Evolutionary conservation across 1,140 invertebrate species (phyloP), one percentile per base, ranked within the genome.

Genomic region (Drosophila suzukii): DNA sequence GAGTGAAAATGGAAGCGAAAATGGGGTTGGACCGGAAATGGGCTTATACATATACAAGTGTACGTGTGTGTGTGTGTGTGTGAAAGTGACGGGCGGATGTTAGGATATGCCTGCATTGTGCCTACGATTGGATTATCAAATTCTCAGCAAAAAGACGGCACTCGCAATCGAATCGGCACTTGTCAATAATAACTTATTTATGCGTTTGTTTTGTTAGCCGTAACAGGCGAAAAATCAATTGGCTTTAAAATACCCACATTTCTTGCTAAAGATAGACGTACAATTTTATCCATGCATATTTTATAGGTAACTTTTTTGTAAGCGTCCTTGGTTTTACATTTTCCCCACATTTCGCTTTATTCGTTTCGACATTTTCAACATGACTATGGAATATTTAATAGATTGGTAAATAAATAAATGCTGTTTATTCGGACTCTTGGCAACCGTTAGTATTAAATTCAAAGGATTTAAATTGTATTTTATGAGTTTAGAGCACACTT

Each of bases 181-280:
- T 65, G 65, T 65, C 60, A 44, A 34, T 68, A 66, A 68, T 68
- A 66, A 68, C 30, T 66, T 68, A 68, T 68, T 68, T 68, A 66
- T 68, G 61, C 60, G 36, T 20, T 53, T 47, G 41, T 36, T 58
- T 46, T 58, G 41, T 46, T 44, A 13, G 59, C 36, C 17, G 10
- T 20, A 17, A 27, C 12, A 39, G 38, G 36, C 46, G 36, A 54
- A 39, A 66, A 68, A 68, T 68, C 65, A 68, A 68, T 68, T 66
- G 15, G 47, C 30, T 43, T 68, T 66, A 65, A 68, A 68, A 68
- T 66, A 38, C 43, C 20, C 27, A 27, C 27, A 27, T 27, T 27
- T 27, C 27, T 27, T 3, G 27, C 27, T 4, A 27, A 27, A 27
- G 27, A 67, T 67, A 68, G 65, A 63, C 13, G 36, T 20, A 44